A percentile compares a stretch with the other conserved stretches of the same genome.
Evolutionary conservation across 2,888 invertebrate species (phyloP).

Genomic region (Apotomis turbidana): DNA sequence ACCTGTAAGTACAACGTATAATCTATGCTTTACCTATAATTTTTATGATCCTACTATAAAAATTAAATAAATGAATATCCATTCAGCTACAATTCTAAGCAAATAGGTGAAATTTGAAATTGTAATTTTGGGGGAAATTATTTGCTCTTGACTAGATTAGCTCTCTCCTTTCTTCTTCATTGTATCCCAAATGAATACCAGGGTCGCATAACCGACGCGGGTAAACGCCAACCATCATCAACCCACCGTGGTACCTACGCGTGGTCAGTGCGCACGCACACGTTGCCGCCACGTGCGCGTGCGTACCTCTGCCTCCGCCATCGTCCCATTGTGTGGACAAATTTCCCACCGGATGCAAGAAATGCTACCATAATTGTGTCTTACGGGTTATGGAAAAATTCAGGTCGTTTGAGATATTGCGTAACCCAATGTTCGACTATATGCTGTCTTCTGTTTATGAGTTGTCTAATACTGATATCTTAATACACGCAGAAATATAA

Average conservation of each 20-base stretch:
- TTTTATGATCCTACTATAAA: too few relatives aligned
- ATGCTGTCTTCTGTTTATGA: too few relatives aligned
- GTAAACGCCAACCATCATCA: too few relatives aligned
- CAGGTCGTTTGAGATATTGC: background rate
- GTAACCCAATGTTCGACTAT: too few relatives aligned
- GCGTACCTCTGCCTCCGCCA: background rate
- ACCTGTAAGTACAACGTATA: too few relatives aligned
- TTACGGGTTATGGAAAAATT: background rate
- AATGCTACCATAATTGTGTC: conserved; percentile 2
- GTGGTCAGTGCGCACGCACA: background rate
- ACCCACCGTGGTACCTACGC: background rate
- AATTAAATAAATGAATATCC: too few relatives aligned
- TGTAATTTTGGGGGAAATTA: too few relatives aligned
- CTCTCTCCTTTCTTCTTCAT: too few relatives aligned
- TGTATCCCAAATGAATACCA: background rate
- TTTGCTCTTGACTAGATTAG: too few relatives aligned
- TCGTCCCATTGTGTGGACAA: conserved; percentile 11
- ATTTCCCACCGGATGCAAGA: conserved; percentile 14
- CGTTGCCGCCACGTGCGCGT: conserved; percentile 18
- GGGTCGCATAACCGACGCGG: background rate
- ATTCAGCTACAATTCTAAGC: too few relatives aligned
- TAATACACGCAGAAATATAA: background rate
- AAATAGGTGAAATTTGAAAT: too few relatives aligned
- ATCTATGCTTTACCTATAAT: too few relatives aligned
- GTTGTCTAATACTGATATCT: background rate